Conservation (phyloP, 2,113 vertebrate species). For the Indri indri region DNA sequence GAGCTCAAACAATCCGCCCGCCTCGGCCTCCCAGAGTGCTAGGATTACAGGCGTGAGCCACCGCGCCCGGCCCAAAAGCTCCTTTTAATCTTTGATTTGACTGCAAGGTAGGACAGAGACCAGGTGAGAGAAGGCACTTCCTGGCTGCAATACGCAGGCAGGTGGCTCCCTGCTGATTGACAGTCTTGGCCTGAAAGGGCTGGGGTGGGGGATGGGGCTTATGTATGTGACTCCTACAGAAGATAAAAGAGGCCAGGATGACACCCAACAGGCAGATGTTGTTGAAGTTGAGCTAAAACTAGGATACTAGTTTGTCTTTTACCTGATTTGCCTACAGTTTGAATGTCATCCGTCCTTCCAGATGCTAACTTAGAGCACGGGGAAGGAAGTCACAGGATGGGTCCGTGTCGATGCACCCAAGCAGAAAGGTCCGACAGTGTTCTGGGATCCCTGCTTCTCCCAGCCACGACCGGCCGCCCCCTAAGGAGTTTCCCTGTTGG, state of each 20-base stretch:
- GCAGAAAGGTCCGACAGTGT: background rate
- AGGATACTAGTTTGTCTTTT: background rate
- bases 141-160: no score
- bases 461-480: background rate
- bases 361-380: background rate
- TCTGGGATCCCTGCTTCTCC: background rate
- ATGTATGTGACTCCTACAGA: no score
- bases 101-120: no score
- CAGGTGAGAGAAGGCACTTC: no score
- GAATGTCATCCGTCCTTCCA: background rate
- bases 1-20: no score
- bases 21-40: no score
- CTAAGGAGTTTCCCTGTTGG: background rate
- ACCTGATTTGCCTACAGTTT: background rate
- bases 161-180: no score
- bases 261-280: background rate
- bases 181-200: no score
- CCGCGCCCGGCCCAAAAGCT: no score
- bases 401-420: accelerated
- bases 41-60: no score
- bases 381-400: background rate
- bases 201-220: no score
- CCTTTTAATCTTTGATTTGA: no score
- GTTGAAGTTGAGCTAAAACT: background rate
- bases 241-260: background rate